Conservation (phyloP, 2,888 invertebrate species). For the Strigamia transsilvanica region DNA sequence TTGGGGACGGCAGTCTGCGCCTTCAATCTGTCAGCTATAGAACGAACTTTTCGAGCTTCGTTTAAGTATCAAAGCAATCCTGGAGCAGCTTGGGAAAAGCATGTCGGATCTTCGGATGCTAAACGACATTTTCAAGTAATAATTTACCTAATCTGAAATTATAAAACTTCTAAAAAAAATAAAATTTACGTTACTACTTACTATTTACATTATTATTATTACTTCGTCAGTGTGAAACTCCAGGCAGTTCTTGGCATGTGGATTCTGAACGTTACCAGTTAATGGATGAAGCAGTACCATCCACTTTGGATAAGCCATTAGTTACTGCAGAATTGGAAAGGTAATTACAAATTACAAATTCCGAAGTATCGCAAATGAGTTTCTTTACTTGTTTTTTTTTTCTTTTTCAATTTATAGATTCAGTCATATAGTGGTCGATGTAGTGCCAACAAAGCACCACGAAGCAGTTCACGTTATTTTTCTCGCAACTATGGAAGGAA, state of each 20-base stretch:
- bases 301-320: conserved; percentile 75
- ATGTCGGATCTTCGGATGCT: conserved; percentile 67
- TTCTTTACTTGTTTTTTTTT: background rate
- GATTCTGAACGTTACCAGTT: conserved; percentile 76
- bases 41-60: conserved; percentile 82
- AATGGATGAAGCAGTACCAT: conserved; percentile 86
- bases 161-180: background rate
- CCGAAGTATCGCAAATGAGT: background rate
- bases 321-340: conserved; percentile 75
- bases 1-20: conserved; percentile 91
- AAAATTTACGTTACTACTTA: background rate
- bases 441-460: conserved; percentile 76
- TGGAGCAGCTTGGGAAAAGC: conserved; percentile 79
- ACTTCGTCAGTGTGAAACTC: conserved; percentile 58
- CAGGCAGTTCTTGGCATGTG: conserved; percentile 57
- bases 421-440: conserved; percentile 77
- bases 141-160: background rate
- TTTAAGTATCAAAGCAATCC: conserved; percentile 84
- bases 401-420: conserved; percentile 60
- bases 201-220: background rate
- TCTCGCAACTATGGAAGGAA: conserved; percentile 78
- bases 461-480: conserved; percentile 77
- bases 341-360: conserved; percentile 56
- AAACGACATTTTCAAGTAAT: conserved; percentile 69
- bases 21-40: conserved; percentile 83